Evolutionary conservation across 2,797 vertebrate genomes (phyloP).

Genomic region (Ctenochaetus hawaiiensis): DNA sequence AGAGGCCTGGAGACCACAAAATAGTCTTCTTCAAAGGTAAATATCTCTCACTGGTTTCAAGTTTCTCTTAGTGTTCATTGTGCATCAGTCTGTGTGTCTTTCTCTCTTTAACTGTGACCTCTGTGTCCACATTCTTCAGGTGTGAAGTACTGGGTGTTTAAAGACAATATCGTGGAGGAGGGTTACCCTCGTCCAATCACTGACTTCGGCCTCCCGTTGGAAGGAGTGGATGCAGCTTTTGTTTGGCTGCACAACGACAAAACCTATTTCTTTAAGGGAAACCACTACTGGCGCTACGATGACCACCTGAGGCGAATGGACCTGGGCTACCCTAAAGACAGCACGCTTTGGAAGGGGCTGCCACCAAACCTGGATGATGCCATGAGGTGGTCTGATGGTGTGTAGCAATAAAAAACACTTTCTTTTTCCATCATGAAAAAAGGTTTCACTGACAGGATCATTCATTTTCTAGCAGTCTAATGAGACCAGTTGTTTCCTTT

Average conservation of each 20-base stretch:
- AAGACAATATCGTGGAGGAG: conserved; percentile 96
- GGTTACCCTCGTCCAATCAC: conserved; percentile 92
- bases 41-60: no score
- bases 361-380: conserved; percentile 91
- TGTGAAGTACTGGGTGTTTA: conserved; percentile 97
- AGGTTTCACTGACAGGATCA: background rate
- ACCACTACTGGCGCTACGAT: conserved; percentile 93
- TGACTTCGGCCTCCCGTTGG: conserved; percentile 92
- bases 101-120: no score
- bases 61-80: no score
- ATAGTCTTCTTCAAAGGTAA: conserved; percentile 98
- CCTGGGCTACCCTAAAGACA: conserved; percentile 92
- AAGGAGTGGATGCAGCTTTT: conserved; percentile 93
- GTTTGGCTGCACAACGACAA: conserved; percentile 96
- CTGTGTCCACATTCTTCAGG: conserved; percentile 78
- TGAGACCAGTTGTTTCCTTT: background rate
- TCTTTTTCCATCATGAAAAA: background rate
- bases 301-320: conserved; percentile 93
- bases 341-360: conserved; percentile 92
- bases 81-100: no score
- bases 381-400: conserved; percentile 97
- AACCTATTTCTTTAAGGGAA: conserved; percentile 98
- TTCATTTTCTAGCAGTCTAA: background rate
- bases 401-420: conserved; percentile 61
- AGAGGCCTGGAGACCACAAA: conserved; percentile 93